These are phyloP conservation scores for Dermochelys coriacea DNA, from an alignment of 2,797 vertebrate genomes.

Conservation along the genomic window DNA sequence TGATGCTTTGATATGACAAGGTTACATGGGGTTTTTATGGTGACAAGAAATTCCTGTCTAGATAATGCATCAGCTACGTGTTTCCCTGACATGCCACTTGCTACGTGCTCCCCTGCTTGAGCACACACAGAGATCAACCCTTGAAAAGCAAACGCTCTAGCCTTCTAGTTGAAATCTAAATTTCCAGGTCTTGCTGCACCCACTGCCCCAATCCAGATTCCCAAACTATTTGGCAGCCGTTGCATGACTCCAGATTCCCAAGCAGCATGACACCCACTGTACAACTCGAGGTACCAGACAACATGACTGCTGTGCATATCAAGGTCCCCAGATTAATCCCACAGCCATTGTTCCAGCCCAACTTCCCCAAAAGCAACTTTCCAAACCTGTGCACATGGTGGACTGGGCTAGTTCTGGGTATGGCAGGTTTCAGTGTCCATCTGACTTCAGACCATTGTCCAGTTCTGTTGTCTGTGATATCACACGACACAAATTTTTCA, in stretches of 20 bases:
- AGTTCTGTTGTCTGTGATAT: background rate
- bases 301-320: background rate
- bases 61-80: slow-evolving; percentile 56
- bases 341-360: background rate
- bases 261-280: background rate
- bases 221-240: background rate
- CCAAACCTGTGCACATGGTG: background rate
- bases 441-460: background rate
- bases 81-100: accelerated
- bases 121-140: background rate
- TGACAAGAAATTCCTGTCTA: slow-evolving; percentile 77
- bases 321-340: background rate
- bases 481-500: background rate
- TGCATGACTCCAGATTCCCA: background rate
- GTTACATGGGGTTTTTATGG: slow-evolving; percentile 50
- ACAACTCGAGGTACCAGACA: background rate
- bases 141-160: background rate
- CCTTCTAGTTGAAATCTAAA: background rate
- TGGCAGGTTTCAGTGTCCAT: background rate
- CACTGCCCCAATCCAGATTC: background rate
- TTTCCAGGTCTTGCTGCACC: background rate
- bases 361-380: background rate
- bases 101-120: slow-evolving; percentile 71
- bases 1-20: slow-evolving; percentile 70
- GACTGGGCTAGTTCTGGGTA: background rate